phyloP scores from a whole-genome alignment of 2,888 invertebrate genomes.

The Phania funesta region DNA sequence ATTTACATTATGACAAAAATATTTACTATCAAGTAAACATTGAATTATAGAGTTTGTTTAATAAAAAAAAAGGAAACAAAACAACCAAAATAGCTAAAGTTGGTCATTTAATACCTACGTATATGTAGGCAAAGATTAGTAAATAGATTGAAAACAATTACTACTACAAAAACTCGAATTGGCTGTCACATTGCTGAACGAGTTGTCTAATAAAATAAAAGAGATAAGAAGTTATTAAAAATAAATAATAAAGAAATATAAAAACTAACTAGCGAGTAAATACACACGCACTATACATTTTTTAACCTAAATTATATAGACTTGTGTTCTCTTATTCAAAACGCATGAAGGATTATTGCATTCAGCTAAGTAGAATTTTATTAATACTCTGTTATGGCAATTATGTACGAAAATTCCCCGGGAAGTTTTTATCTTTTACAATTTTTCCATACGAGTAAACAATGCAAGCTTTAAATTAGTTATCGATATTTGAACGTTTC shows the following conservation, averaged over 20 bases:
- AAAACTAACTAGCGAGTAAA: background rate
- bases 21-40: conserved; percentile 25
- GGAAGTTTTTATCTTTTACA: no score
- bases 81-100: conserved; percentile 17
- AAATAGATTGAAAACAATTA: conserved; percentile 47
- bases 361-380: background rate
- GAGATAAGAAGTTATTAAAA: background rate
- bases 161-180: conserved; percentile 19
- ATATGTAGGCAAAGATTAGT: conserved; percentile 18
- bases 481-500: no score
- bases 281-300: conserved; percentile 6
- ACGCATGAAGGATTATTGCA: background rate
- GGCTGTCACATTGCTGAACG: conserved; percentile 41
- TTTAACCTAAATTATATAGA: background rate
- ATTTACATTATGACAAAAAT: conserved; percentile 47
- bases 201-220: conserved; percentile 29
- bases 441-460: no score
- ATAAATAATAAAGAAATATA: background rate
- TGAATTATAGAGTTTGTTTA: conserved; percentile 3
- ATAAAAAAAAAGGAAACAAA: background rate
- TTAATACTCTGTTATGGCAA: no score
- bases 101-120: conserved; percentile 30
- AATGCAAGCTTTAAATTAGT: no score
- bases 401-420: no score
- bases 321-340: background rate